A percentile compares a stretch with the other conserved stretches of the same genome.
Conservation (phyloP, 2,888 invertebrate species). For the Dryobota labecula region DNA sequence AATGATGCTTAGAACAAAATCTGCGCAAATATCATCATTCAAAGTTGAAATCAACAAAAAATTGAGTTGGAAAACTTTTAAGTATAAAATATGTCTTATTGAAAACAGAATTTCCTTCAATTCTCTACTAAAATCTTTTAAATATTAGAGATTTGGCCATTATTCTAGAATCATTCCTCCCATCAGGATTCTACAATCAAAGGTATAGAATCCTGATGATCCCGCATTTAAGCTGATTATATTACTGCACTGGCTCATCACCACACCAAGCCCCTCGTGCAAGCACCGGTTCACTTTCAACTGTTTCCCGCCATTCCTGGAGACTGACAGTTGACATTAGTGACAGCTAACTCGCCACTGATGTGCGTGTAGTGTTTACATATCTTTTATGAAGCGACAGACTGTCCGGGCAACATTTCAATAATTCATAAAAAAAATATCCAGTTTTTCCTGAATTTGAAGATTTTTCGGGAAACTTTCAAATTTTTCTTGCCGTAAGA, state of each 20-base stretch:
- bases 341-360: background rate
- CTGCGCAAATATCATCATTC: background rate
- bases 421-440: background rate
- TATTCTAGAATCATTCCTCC: conserved; percentile 1
- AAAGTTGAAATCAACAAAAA: background rate
- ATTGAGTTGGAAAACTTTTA: background rate
- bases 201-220: background rate
- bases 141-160: background rate
- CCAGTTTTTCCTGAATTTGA: background rate
- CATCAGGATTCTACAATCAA: background rate
- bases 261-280: background rate
- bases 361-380: background rate
- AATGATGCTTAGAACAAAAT: conserved; percentile 4
- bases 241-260: background rate
- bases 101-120: background rate
- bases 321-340: background rate
- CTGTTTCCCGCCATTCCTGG: background rate
- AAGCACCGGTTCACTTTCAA: background rate
- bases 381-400: background rate
- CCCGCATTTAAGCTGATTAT: background rate
- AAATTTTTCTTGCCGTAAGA: background rate
- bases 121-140: background rate
- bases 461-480: background rate
- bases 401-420: background rate
- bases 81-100: background rate